Percentiles rank a stretch among this genome's conserved stretches.
Evolutionary conservation across 2,113 vertebrate species (phyloP).

Genomic region (Hipposideros armiger): DNA sequence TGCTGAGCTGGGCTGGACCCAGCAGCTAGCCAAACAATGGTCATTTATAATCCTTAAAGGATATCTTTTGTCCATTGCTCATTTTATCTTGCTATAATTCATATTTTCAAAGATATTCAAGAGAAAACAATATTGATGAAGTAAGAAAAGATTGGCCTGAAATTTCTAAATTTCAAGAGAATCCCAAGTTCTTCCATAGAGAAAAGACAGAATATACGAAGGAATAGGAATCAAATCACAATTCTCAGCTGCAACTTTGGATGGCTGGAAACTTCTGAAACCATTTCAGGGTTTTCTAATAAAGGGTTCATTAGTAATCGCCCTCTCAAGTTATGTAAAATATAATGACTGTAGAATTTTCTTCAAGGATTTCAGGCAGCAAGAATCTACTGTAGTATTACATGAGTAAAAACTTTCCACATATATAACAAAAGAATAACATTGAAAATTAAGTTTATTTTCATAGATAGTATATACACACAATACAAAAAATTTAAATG

Average conservation of each 20-base stretch:
- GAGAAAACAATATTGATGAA: not conserved
- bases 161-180: slow-evolving; percentile 52
- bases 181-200: not conserved
- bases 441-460: not conserved
- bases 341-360: not conserved
- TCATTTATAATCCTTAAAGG: slow-evolving; percentile 6
- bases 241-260: slow-evolving; percentile 1
- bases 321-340: slow-evolving; percentile 25
- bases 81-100: not conserved
- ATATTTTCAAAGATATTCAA: slow-evolving; percentile 24
- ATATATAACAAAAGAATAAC: not conserved
- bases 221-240: not conserved
- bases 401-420: not conserved
- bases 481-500: not conserved
- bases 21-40: not conserved
- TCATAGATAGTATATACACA: not conserved
- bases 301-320: not conserved
- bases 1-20: not conserved
- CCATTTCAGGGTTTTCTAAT: not conserved
- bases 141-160: not conserved
- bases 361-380: not conserved
- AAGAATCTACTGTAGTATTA: not conserved
- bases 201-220: slow-evolving; percentile 3
- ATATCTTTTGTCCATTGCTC: not conserved
- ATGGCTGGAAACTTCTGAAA: not conserved